Evolutionary conservation across 2,888 invertebrate genomes (phyloP).

Genomic region (Coleophora deauratella): DNA sequence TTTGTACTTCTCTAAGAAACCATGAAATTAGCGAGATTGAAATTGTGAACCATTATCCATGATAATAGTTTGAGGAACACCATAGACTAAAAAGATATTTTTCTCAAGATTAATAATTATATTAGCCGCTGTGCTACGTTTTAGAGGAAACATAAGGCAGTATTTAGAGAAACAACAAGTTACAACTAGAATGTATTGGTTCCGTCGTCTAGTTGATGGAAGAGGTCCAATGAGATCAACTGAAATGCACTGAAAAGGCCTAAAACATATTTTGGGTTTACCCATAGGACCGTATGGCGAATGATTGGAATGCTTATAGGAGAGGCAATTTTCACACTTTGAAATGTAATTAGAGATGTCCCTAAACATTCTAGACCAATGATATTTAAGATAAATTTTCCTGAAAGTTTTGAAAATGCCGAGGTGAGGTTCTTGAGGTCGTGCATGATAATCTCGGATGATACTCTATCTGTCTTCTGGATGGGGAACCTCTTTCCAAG

Average conservation of each 20-base stretch:
- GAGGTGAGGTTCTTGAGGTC: background rate
- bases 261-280: no score
- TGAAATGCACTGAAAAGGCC: no score
- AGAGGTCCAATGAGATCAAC: conserved; percentile 1
- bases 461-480: background rate
- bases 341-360: background rate
- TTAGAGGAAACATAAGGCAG: background rate
- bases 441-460: background rate
- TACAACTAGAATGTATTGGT: background rate
- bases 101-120: no score
- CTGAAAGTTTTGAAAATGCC: background rate
- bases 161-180: background rate
- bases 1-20: no score
- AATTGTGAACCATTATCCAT: no score
- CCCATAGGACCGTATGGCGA: no score
- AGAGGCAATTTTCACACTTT: background rate
- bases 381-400: no score
- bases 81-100: no score
- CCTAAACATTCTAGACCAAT: no score
- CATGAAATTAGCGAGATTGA: no score
- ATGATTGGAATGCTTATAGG: background rate
- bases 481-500: conserved; percentile 1
- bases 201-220: background rate
- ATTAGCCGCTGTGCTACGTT: background rate
- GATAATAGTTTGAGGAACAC: no score